Percentiles rank a stretch among this genome's conserved stretches.
These are phyloP conservation scores for Dromius quadrimaculatus DNA, from an alignment of 2,888 invertebrate species.

Conservation along the genomic window DNA sequence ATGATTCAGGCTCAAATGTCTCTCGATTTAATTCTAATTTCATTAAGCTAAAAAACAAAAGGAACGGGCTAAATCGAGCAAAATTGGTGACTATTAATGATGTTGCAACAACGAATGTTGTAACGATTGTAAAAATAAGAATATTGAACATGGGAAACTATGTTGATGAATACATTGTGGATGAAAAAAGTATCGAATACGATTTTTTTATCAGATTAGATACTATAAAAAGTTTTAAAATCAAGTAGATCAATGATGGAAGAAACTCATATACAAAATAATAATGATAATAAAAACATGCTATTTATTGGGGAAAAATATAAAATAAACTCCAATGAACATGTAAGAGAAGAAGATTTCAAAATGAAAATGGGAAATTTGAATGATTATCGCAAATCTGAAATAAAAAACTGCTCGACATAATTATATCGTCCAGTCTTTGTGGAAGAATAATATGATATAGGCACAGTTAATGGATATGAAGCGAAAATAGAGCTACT, in stretches of 20 bases:
- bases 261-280: slow-evolving; percentile 48
- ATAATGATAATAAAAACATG: slow-evolving; percentile 16
- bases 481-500: slow-evolving; percentile 55
- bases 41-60: slow-evolving; percentile 55
- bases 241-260: slow-evolving; percentile 53
- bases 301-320: slow-evolving; percentile 10
- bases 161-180: slow-evolving; percentile 53
- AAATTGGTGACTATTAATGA: slow-evolving; percentile 56
- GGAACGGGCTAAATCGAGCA: slow-evolving; percentile 53
- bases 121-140: slow-evolving; percentile 52
- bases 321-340: slow-evolving; percentile 46
- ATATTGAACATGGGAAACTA: slow-evolving; percentile 52
- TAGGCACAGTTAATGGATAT: slow-evolving; percentile 56
- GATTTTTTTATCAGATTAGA: slow-evolving; percentile 54
- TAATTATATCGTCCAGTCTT: slow-evolving; percentile 56
- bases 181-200: slow-evolving; percentile 50
- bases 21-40: slow-evolving; percentile 55
- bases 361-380: slow-evolving; percentile 36
- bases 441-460: slow-evolving; percentile 58
- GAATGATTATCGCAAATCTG: slow-evolving; percentile 21
- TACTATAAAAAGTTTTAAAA: slow-evolving; percentile 54
- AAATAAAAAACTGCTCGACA: slow-evolving; percentile 54
- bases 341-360: slow-evolving; percentile 15
- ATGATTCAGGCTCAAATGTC: slow-evolving; percentile 55
- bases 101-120: slow-evolving; percentile 54